These are phyloP conservation scores for Xenops minutus DNA, from an alignment of 2,797 vertebrate genomes.

Conservation along the genomic window DNA sequence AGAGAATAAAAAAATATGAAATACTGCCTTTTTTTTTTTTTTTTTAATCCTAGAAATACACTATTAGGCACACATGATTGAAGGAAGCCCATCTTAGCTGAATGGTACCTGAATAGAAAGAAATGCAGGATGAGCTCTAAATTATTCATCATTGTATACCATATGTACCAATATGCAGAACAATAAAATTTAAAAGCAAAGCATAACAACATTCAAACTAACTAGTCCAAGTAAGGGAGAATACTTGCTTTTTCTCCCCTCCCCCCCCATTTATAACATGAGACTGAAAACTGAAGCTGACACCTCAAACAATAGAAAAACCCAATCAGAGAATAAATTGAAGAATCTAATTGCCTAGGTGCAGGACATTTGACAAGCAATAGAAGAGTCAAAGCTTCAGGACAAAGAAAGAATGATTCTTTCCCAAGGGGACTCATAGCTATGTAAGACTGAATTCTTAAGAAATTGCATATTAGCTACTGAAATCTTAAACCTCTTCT, in stretches of 20 bases:
- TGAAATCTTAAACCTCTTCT: background rate
- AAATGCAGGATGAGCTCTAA: background rate
- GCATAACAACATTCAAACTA: background rate
- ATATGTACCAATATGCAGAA: background rate
- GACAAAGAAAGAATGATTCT: background rate
- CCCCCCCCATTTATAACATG: background rate
- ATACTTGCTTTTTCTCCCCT: background rate
- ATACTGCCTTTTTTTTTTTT: background rate
- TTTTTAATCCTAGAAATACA: background rate
- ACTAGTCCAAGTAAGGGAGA: background rate
- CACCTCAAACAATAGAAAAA: rapidly evolving
- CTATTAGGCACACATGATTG: background rate
- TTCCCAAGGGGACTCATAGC: background rate
- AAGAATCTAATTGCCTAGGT: background rate
- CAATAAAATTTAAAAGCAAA: background rate
- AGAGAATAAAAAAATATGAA: background rate
- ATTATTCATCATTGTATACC: background rate
- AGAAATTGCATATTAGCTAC: background rate
- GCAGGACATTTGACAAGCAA: background rate
- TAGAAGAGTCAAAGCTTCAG: background rate
- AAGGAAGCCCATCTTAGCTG: background rate
- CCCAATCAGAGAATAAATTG: background rate
- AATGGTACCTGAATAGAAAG: background rate
- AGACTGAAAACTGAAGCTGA: background rate
- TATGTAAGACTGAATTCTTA: background rate